phyloP scores from a whole-genome alignment of 1,140 invertebrate genomes.

The Lepidurus apus region DNA sequence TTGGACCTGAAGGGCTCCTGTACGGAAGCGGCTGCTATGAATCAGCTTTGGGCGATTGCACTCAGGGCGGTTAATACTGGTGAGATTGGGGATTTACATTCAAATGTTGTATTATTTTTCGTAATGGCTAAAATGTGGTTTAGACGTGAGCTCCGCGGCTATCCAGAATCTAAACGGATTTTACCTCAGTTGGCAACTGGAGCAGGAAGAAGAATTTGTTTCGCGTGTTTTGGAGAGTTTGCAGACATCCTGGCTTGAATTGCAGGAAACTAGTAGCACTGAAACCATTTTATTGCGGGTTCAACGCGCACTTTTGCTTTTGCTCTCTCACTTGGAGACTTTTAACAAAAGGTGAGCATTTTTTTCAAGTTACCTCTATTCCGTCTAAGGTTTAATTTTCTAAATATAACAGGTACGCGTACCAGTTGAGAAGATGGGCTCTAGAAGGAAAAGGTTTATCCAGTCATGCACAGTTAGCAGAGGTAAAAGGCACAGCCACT shows the following conservation, averaged over 20 bases:
- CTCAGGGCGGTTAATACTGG: slow-evolving; percentile 75
- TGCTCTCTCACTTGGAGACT: slow-evolving; percentile 88
- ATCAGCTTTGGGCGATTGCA: slow-evolving; percentile 89
- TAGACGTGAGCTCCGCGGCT: slow-evolving; percentile 85
- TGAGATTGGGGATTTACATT: slow-evolving; percentile 39
- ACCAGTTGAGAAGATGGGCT: slow-evolving; percentile 76
- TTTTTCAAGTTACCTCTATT: neutral
- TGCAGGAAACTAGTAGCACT: slow-evolving; percentile 53
- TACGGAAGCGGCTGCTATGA: slow-evolving; percentile 66
- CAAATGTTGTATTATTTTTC: neutral
- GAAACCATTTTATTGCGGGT: slow-evolving; percentile 80
- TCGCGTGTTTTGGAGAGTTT: slow-evolving; percentile 49
- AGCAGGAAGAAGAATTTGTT: slow-evolving; percentile 86
- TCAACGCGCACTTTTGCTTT: slow-evolving; percentile 74
- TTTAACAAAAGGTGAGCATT: slow-evolving; percentile 67
- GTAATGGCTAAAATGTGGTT: slow-evolving; percentile 34
- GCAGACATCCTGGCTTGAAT: slow-evolving; percentile 69
- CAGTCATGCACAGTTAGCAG: slow-evolving; percentile 56
- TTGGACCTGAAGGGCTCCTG: slow-evolving; percentile 41
- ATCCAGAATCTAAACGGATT: slow-evolving; percentile 89
- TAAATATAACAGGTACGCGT: slow-evolving; percentile 60
- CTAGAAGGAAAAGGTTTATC: slow-evolving; percentile 70
- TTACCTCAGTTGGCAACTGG: slow-evolving; percentile 80
- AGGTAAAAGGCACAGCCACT: slow-evolving; percentile 52
- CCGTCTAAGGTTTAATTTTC: no score